These are phyloP conservation scores for Peromyscus maniculatus DNA, from an alignment of 2,113 vertebrate genomes.

Conservation along the genomic window DNA sequence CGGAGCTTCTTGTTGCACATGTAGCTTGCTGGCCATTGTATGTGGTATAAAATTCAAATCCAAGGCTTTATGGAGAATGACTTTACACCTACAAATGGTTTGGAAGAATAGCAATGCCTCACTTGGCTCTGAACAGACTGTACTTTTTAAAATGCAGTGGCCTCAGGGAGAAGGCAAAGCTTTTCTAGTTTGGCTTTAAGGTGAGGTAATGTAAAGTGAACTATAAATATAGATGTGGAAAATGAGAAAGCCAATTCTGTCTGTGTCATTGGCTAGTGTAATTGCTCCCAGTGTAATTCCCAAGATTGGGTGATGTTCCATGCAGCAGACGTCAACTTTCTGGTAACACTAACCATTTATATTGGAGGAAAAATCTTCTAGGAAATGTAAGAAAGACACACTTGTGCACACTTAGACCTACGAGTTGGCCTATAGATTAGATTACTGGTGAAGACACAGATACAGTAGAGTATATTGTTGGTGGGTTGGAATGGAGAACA, in stretches of 20 bases:
- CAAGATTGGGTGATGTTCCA: neutral
- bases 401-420: neutral
- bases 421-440: neutral
- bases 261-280: neutral
- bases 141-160: neutral
- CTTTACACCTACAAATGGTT: neutral
- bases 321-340: neutral
- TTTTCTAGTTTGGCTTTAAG: neutral
- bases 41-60: neutral
- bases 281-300: neutral
- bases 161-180: neutral
- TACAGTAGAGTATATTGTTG: neutral
- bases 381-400: neutral
- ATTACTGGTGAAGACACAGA: neutral
- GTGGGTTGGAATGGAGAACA: neutral
- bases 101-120: neutral
- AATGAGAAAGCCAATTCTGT: neutral
- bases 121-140: neutral
- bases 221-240: neutral
- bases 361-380: neutral
- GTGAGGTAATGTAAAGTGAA: neutral
- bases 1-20: fast-evolving
- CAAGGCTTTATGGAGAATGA: neutral
- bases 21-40: neutral
- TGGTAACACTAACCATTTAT: neutral